Percentiles rank a stretch among this genome's conserved stretches.
These are phyloP conservation scores for Sialia sialis DNA, from an alignment of 2,113 vertebrate species.

Conservation along the genomic window DNA sequence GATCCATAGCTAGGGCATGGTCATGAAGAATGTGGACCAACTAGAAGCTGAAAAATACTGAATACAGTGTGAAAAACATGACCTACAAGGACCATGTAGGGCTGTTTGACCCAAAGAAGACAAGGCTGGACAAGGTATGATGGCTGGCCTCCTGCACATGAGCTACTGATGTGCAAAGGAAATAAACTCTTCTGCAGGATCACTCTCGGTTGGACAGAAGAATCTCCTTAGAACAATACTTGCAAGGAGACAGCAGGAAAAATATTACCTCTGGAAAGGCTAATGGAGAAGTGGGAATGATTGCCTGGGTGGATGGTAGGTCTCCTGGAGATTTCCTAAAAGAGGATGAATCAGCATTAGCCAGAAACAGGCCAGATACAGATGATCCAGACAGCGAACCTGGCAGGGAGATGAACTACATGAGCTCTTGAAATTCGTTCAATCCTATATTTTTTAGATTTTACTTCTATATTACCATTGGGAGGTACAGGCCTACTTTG, in stretches of 20 bases:
- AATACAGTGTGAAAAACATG: background rate
- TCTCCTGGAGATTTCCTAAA: background rate
- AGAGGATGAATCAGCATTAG: background rate
- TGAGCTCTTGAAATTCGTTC: background rate
- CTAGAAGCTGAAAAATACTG: background rate
- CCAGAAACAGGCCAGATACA: background rate
- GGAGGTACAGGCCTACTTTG: background rate
- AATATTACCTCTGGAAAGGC: background rate
- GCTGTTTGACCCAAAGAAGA: background rate
- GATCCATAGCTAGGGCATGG: background rate
- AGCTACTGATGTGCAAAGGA: background rate
- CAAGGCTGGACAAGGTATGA: background rate
- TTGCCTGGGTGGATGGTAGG: background rate
- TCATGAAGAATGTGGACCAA: background rate
- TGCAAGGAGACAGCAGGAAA: background rate
- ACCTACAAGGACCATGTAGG: background rate
- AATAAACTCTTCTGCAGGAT: background rate
- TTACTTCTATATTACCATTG: background rate
- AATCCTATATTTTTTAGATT: background rate
- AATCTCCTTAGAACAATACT: background rate
- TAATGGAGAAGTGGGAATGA: background rate
- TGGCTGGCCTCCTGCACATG: background rate
- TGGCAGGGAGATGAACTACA: background rate
- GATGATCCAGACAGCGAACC: background rate
- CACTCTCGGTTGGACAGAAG: background rate